A percentile compares a stretch with the other conserved stretches of the same genome.
Evolutionary conservation across 30 jellyfish, hydroid and myxozoan species (phyloP).

Genomic region (Pelagia noctiluca): DNA sequence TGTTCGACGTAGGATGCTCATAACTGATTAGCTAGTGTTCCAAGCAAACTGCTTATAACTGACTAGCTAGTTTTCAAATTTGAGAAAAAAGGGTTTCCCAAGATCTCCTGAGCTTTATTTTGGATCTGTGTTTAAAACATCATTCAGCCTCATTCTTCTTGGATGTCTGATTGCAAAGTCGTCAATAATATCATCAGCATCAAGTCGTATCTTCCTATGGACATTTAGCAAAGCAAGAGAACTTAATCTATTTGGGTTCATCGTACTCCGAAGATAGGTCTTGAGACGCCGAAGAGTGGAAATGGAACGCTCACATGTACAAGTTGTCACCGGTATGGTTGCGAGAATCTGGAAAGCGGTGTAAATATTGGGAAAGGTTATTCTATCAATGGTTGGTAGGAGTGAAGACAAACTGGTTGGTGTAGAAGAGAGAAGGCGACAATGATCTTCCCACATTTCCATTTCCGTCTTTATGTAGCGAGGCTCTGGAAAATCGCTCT

Average conservation of each 20-base stretch:
- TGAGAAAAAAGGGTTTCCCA: no score
- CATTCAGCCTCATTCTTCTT: constrained; percentile 51
- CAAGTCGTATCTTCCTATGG: constrained; percentile 37
- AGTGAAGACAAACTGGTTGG: constrained; percentile 46
- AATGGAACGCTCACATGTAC: constrained; percentile 69
- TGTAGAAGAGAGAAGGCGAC: not conserved
- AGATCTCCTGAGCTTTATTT: no score
- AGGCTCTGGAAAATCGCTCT: constrained; percentile 51
- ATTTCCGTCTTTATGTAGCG: constrained; percentile 45
- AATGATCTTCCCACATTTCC: constrained; percentile 20
- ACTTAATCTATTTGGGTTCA: constrained; percentile 17
- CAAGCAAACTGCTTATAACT: no score
- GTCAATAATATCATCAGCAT: constrained; percentile 27
- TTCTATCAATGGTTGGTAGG: constrained; percentile 21
- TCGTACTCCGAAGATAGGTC: constrained; percentile 60
- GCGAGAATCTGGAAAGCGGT: constrained; percentile 67
- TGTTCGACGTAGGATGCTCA: no score
- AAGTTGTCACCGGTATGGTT: constrained; percentile 69
- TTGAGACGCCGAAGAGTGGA: constrained; percentile 65
- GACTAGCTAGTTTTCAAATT: no score
- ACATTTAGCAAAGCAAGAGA: constrained; percentile 58
- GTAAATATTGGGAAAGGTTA: constrained; percentile 64
- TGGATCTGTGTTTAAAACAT: constrained; percentile 36
- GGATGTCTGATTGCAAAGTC: constrained; percentile 55
- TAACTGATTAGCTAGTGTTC: no score